These are phyloP conservation scores for Trinorchestia longiramus DNA, from an alignment of 1,140 invertebrate species.

Conservation along the genomic window DNA sequence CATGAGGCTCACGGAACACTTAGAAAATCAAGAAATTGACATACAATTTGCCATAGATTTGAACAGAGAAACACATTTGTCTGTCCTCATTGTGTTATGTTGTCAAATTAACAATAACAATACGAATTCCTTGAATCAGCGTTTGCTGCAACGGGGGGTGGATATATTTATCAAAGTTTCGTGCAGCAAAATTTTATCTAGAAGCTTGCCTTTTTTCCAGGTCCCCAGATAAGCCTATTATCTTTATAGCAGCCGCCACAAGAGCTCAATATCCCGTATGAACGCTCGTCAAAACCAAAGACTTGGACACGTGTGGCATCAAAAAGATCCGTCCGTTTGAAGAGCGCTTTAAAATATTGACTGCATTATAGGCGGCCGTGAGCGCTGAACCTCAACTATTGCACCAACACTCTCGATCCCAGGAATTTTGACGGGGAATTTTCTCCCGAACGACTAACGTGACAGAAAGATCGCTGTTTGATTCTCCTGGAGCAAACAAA, in stretches of 20 bases:
- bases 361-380: neutral
- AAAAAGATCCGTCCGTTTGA: neutral
- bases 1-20: no score
- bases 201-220: no score
- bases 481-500: neutral
- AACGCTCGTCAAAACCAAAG: neutral
- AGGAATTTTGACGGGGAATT: neutral
- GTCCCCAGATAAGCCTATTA: neutral
- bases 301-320: neutral
- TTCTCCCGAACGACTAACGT: neutral
- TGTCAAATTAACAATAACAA: no score
- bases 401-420: neutral
- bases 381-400: neutral
- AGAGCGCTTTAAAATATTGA: slow-evolving; percentile 1
- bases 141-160: no score
- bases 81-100: no score
- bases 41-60: no score
- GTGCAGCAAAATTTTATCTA: no score
- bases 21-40: no score
- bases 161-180: no score
- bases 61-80: no score
- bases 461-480: neutral
- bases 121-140: no score
- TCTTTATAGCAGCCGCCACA: neutral
- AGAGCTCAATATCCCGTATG: neutral